phyloP scores from a whole-genome alignment of 2,797 vertebrate genomes.

The Sebastolobus alascanus region DNA sequence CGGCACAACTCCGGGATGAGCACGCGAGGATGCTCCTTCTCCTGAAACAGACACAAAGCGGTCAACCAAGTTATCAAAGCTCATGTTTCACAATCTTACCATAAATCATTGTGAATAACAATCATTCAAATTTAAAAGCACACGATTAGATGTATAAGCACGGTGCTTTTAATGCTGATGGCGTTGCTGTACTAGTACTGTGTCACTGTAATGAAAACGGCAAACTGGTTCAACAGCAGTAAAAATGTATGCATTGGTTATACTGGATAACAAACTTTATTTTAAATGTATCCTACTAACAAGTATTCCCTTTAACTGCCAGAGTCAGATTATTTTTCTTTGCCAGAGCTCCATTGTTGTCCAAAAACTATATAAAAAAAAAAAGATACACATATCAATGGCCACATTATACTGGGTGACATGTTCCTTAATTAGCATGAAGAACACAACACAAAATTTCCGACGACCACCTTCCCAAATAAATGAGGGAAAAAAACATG shows the following conservation, averaged over 20 bases:
- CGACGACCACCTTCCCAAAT: no score
- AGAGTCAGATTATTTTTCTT: background rate
- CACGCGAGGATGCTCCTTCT: constrained; percentile 90
- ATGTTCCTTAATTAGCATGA: background rate
- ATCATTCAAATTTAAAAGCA: background rate
- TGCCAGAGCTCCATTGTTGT: background rate
- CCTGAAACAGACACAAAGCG: constrained; percentile 75
- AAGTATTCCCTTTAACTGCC: background rate
- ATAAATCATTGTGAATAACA: background rate
- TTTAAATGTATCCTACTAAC: no score
- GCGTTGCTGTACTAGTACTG: background rate
- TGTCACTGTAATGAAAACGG: background rate
- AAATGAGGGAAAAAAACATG: no score
- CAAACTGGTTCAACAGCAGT: background rate
- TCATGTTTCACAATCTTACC: background rate
- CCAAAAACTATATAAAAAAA: background rate
- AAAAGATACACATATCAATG: background rate
- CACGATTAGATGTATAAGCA: background rate
- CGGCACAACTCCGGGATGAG: constrained; percentile 95
- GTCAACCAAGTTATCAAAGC: background rate
- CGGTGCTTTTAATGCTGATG: background rate
- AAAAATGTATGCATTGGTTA: no score
- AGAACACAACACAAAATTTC: background rate
- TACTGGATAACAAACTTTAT: no score
- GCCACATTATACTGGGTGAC: background rate